Evolutionary conservation across 2,888 invertebrate species (phyloP).

Genomic region (Villa cingulata): DNA sequence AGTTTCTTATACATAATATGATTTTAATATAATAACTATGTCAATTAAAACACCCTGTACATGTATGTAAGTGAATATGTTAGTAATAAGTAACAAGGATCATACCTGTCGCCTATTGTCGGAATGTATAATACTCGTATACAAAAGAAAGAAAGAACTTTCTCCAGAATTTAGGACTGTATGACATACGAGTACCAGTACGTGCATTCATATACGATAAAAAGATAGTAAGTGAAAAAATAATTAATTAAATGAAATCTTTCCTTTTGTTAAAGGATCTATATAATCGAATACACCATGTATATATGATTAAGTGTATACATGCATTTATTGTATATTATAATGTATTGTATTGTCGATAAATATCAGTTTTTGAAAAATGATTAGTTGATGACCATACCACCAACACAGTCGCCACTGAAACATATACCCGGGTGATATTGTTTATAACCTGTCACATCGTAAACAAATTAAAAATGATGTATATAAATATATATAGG

Average conservation of each 20-base stretch:
- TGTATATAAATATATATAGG: background rate
- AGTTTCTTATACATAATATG: background rate
- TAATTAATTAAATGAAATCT: background rate
- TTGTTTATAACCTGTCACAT: background rate
- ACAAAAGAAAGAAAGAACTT: background rate
- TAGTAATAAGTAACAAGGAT: background rate
- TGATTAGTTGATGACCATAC: background rate
- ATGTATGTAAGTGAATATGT: no score
- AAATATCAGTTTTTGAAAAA: background rate
- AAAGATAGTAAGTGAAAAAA: slow-evolving; percentile 2
- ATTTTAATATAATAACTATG: no score
- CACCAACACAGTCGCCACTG: background rate
- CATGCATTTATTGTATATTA: no score
- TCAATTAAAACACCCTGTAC: no score
- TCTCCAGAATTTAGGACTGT: no score
- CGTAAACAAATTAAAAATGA: background rate
- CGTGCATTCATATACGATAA: no score
- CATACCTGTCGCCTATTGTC: background rate
- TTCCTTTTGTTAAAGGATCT: background rate
- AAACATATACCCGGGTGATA: background rate
- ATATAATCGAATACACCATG: no score
- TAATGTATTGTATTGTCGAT: background rate
- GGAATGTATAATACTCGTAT: background rate
- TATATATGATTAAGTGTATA: no score
- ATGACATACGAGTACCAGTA: no score